These are phyloP conservation scores for Gastracanthus pulcherrimus DNA, from an alignment of 2,888 invertebrate genomes.

Conservation along the genomic window DNA sequence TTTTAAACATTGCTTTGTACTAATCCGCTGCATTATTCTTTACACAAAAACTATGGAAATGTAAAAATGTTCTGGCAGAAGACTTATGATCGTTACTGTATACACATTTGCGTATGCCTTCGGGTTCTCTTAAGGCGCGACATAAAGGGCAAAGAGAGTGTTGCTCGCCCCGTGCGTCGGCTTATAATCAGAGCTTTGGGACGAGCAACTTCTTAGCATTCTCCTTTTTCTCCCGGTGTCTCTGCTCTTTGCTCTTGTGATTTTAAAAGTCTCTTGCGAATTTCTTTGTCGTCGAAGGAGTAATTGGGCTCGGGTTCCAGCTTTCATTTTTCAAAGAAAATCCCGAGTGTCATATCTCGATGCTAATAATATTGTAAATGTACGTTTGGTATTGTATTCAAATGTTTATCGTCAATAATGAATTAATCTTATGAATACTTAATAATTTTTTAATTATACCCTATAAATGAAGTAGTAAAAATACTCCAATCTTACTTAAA, in stretches of 20 bases:
- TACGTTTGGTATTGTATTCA: no score
- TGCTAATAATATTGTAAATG: not conserved
- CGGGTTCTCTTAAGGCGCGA: conserved; percentile 10
- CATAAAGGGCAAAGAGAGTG: conserved; percentile 19
- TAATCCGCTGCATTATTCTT: no score
- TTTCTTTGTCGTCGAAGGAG: conserved; percentile 19
- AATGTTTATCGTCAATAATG: no score
- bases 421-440: no score
- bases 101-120: not conserved
- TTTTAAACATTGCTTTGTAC: no score
- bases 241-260: not conserved
- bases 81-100: not conserved
- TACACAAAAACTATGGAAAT: no score
- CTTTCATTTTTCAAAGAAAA: not conserved
- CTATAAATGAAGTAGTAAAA: no score
- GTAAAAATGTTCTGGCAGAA: not conserved
- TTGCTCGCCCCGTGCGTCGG: conserved; percentile 11
- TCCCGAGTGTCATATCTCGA: no score
- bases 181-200: conserved; percentile 36
- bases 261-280: conserved; percentile 45
- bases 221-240: conserved; percentile 3
- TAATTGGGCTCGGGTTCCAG: conserved; percentile 25
- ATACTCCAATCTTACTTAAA: no score
- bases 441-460: no score
- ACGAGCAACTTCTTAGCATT: conserved; percentile 35